phyloP scores from a whole-genome alignment of 2,113 vertebrate species.

The Hiodon tergisus region DNA sequence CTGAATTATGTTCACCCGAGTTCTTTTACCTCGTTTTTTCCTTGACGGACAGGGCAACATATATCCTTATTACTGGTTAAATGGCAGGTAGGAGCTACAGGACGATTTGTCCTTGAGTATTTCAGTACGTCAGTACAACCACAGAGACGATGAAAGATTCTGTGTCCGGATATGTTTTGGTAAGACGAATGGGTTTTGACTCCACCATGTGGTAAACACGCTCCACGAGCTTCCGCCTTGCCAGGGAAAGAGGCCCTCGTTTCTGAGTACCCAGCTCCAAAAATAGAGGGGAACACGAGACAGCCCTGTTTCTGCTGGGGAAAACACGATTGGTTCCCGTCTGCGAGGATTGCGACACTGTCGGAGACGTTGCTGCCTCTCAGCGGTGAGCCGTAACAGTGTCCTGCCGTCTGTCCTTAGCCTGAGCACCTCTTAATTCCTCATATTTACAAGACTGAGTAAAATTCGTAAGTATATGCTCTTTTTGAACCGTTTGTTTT shows the following conservation, averaged over 20 bases:
- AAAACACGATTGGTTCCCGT: neutral
- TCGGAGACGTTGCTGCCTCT: neutral
- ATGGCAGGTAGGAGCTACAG: too few species aligned
- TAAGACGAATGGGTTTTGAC: neutral
- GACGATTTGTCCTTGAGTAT: too few species aligned
- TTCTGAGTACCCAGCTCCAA: constrained; percentile 13
- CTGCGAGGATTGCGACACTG: constrained; percentile 12
- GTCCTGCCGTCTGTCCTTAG: neutral
- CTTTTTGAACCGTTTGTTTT: too few species aligned
- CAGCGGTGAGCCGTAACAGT: neutral
- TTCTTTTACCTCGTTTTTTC: too few species aligned
- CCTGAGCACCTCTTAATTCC: neutral
- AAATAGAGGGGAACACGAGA: constrained; percentile 18
- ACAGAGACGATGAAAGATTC: too few species aligned
- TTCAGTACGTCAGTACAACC: too few species aligned
- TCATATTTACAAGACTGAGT: constrained; percentile 4
- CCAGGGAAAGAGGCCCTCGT: constrained; percentile 3
- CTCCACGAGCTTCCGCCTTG: neutral
- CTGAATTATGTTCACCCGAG: too few species aligned
- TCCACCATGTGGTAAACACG: neutral
- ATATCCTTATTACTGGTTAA: too few species aligned
- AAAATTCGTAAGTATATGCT: neutral
- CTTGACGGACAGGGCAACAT: too few species aligned
- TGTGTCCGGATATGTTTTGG: too few species aligned
- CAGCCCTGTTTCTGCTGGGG: neutral